A percentile compares a stretch with the other conserved stretches of the same genome.
These are phyloP conservation scores for Fringilla coelebs DNA, from an alignment of 2,797 vertebrate species.

Conservation along the genomic window DNA sequence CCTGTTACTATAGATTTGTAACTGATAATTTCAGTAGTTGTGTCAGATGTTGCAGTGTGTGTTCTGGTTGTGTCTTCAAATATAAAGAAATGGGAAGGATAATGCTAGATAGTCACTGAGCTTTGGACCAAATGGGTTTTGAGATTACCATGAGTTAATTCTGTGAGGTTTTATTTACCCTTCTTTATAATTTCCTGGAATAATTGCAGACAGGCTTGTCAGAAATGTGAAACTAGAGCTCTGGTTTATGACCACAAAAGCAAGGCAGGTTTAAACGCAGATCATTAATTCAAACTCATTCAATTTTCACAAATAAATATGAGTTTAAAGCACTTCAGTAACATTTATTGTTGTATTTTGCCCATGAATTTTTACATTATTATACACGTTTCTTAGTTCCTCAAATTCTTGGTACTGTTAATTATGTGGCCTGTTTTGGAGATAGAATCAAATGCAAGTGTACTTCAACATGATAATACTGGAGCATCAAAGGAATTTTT, in stretches of 20 bases:
- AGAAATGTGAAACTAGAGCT: neutral
- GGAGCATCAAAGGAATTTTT: constrained; percentile 4
- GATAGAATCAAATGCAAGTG: constrained; percentile 26
- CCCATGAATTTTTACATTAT: neutral
- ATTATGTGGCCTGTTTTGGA: constrained; percentile 14
- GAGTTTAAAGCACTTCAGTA: neutral
- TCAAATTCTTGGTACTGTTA: neutral
- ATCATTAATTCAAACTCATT: neutral
- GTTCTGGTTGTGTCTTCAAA: neutral
- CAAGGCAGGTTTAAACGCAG: neutral
- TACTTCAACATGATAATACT: neutral
- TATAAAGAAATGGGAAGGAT: neutral
- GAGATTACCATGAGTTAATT: neutral
- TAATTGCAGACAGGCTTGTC: neutral
- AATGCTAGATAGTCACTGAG: neutral
- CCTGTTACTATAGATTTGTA: neutral
- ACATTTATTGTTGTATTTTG: neutral
- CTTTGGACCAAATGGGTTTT: neutral
- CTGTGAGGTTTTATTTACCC: neutral
- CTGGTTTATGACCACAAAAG: neutral
- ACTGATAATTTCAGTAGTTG: neutral
- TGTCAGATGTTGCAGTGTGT: neutral
- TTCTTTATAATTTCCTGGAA: neutral
- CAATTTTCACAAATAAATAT: neutral
- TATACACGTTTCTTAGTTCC: neutral